These are phyloP conservation scores for Pseudopipra pipra DNA, from an alignment of 2,113 vertebrate genomes.

Conservation along the genomic window DNA sequence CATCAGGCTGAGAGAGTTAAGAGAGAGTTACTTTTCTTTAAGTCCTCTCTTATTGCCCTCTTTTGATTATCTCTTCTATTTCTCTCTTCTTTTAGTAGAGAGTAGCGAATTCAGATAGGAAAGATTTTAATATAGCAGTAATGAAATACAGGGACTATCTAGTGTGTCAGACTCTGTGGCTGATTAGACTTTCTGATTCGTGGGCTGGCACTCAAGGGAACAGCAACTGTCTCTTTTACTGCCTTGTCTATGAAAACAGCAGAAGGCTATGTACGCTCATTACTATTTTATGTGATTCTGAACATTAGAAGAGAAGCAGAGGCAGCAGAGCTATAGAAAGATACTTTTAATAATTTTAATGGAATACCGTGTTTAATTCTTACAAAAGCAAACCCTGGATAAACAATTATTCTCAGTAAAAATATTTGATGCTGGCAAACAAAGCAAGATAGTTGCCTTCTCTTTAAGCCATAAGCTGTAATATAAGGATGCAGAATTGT, in stretches of 20 bases:
- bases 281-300: slow-evolving; percentile 57
- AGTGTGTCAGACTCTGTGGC: slow-evolving; percentile 28
- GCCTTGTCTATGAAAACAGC: slow-evolving; percentile 60
- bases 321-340: slow-evolving; percentile 6
- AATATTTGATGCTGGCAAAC: not conserved
- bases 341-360: slow-evolving; percentile 41
- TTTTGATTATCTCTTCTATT: not conserved
- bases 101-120: slow-evolving; percentile 10
- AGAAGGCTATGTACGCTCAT: slow-evolving; percentile 59
- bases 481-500: not conserved
- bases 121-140: slow-evolving; percentile 44
- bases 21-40: not conserved
- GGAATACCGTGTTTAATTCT: not conserved
- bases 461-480: not conserved
- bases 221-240: slow-evolving; percentile 65
- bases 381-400: not conserved
- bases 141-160: slow-evolving; percentile 48
- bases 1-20: not conserved
- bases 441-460: not conserved
- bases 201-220: slow-evolving; percentile 52
- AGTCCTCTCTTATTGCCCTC: not conserved
- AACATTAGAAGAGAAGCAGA: not conserved
- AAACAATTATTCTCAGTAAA: not conserved
- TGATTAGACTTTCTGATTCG: slow-evolving; percentile 65
- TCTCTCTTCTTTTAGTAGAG: not conserved